Conservation (phyloP, 2,888 invertebrate genomes). For the Erebia palarica region DNA sequence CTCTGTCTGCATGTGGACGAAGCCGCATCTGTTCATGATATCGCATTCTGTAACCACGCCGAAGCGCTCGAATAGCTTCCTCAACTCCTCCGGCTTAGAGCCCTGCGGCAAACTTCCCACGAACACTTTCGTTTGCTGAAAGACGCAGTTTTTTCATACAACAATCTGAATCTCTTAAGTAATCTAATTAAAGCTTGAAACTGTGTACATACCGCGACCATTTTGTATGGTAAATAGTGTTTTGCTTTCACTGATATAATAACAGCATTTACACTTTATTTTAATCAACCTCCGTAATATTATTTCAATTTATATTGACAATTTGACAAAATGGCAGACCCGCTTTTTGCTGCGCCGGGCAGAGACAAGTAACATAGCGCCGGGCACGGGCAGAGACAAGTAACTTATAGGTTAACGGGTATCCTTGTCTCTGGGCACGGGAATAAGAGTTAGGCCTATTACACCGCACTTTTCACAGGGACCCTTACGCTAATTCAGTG, state of each 20-base stretch:
- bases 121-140: constrained; percentile 92
- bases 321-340: constrained; percentile 16
- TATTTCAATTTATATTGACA: neutral
- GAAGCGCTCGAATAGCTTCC: constrained; percentile 91
- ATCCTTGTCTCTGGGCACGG: too few species aligned
- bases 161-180: constrained; percentile 35
- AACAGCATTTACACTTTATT: neutral
- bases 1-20: constrained; percentile 94
- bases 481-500: too few species aligned
- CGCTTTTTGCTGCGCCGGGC: too few species aligned
- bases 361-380: too few species aligned
- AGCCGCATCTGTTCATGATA: constrained; percentile 96
- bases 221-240: constrained; percentile 45
- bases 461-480: too few species aligned
- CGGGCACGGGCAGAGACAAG: too few species aligned
- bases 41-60: constrained; percentile 96
- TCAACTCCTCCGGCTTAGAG: constrained; percentile 91
- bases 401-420: too few species aligned
- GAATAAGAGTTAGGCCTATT: too few species aligned
- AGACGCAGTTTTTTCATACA: constrained; percentile 33
- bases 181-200: constrained; percentile 28
- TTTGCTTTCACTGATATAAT: constrained; percentile 26
- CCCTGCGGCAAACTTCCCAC: constrained; percentile 95
- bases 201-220: constrained; percentile 73
- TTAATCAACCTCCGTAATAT: neutral